Evolutionary conservation across 2,888 invertebrate species (phyloP), one percentile per base, ranked within the genome.

Genomic region (Orgyia antiqua): DNA sequence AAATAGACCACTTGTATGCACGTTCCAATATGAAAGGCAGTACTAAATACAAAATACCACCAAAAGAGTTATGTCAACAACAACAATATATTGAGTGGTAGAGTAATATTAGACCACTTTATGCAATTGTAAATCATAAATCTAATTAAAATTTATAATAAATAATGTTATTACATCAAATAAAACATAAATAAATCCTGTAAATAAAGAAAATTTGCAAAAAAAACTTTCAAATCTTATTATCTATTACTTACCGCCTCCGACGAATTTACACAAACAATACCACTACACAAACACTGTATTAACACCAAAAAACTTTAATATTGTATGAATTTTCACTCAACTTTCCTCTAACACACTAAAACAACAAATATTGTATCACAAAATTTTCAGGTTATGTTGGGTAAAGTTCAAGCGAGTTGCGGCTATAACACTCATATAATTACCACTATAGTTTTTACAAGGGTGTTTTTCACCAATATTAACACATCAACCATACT

Each of bases 171-270:
- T n/a, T n/a, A n/a, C n/a, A n/a, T n/a, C n/a, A n/a, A n/a, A n/a
- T n/a, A n/a, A n/a, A n/a, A n/a, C n/a, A n/a, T n/a, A n/a, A n/a
- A n/a, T n/a, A n/a, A 20, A 20, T 20, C 18, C 17, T 23, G 13
- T 11, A 33, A 29, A 29, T 27, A 24, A 13, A 9, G n/a, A 31
- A 23, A n/a, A 25, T 10, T 19, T 28, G 26, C 23, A 27, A 11
- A 24, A 10, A 11, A 29, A 39, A 50, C 21, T 42, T 33, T 36
- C 29, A 31, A 28, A 32, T 27, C 33, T 26, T 53, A 53, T 20
- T 20, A 12, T 10, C 45, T 54, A 54, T 28, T 43, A 54, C 53
- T 54, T 42, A 54, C 53, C 54, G 29, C 29, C 20, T 17, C 6
- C 49, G 21, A 13, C 36, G 25, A 24, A 6, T 18, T 11, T 1